Base-by-base conservation (phyloP, 2,113 vertebrate species). In the Gavialis gangeticus region DNA sequence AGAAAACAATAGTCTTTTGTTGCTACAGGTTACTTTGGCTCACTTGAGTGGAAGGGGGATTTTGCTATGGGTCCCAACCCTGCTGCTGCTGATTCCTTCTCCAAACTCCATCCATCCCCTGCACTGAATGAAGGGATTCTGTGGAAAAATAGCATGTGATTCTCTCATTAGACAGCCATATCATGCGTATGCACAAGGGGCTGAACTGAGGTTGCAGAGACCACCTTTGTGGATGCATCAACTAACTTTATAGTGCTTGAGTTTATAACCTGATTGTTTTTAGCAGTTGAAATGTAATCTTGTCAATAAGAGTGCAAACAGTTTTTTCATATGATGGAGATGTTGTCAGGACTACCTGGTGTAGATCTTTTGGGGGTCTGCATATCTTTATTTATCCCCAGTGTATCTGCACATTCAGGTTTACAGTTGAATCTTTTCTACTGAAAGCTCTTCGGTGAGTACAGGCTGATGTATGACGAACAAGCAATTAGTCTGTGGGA, bases 221-320 rank as follows among this genome's bases (percentile, higher is more conserved):
- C 28, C 63, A 28, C 25, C 46, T 46, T 46, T 46, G 9, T 46
- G 46, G 46, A 46, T 9, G 27, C 27, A 64, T 28, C 28, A 28
- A 25, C 27, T 64, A 27, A 64, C 27, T 27, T 64, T 15, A 28
- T 12, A 64, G 27, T 28, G 24, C 63, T 28, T 28, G 63, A n/a
- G 25, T 64, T 64, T 64, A 14, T 64, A 14, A 28, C 25, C 25
- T 64, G 27, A 27, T 9, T 24, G 27, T 27, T 64, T 64, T 64
- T 28, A 28, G 28, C 22, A 11, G 4, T 5, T 64, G 27, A 12
- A 64, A 64, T 28, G 28, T 64, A 64, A 98, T 94, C 99, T 99
- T 57, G 98, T 99, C 80, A 99, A 98, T 92, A 99, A 99, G 96
- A 98, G 99, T 4, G 98, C 98, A 80, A 98, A 98, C 95, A 99